phyloP scores from a whole-genome alignment of 2,888 invertebrate species.

The Diaprepes abbreviatus region DNA sequence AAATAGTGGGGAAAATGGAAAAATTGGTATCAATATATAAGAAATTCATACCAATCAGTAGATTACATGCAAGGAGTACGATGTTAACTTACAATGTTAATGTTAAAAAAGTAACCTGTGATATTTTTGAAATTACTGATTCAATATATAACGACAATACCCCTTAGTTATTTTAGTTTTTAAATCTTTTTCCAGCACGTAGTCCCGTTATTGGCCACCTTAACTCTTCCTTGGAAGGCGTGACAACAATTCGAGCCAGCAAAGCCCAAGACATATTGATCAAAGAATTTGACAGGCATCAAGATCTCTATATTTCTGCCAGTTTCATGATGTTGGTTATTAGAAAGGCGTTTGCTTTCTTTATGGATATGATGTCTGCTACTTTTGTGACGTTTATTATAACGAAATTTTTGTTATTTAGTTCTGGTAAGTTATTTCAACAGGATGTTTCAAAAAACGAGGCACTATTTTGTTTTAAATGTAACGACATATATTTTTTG shows the following conservation, averaged over 20 bases:
- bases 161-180: no score
- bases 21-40: no score
- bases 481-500: no score
- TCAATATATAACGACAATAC: no score
- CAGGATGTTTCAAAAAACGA: no score
- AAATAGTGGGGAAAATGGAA: no score
- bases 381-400: slow-evolving; percentile 52
- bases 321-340: slow-evolving; percentile 59
- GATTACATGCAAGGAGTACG: no score
- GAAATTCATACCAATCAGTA: no score
- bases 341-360: slow-evolving; percentile 60
- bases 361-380: slow-evolving; percentile 57
- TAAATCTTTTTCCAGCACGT: slow-evolving; percentile 59
- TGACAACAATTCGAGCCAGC: slow-evolving; percentile 62
- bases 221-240: slow-evolving; percentile 63
- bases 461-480: no score
- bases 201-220: slow-evolving; percentile 64
- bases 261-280: slow-evolving; percentile 47
- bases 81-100: no score
- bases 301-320: slow-evolving; percentile 62
- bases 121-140: no score
- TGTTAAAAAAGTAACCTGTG: no score
- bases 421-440: slow-evolving; percentile 46
- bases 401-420: slow-evolving; percentile 48
- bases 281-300: slow-evolving; percentile 55